Conservation (phyloP, 2,888 invertebrate species). For the Sphaerophoria taeniata region DNA sequence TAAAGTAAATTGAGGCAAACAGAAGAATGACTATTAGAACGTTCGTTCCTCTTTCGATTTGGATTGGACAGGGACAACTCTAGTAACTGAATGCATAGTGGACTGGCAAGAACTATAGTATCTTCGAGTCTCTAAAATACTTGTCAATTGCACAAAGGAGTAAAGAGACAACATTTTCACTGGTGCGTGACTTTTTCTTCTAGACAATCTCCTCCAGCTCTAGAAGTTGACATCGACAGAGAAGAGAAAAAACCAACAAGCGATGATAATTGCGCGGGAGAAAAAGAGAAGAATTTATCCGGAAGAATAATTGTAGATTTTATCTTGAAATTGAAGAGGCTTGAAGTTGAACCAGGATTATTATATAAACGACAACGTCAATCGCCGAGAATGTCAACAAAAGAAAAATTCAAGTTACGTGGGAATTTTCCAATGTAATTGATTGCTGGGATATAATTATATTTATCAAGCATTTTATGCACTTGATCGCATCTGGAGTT, state of each 20-base stretch:
- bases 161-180: slow-evolving; percentile 16
- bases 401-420: slow-evolving; percentile 42
- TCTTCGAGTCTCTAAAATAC: neutral
- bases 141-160: slow-evolving; percentile 13
- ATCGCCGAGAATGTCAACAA: slow-evolving; percentile 18
- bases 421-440: slow-evolving; percentile 63
- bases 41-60: slow-evolving; percentile 6
- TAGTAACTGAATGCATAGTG: slow-evolving; percentile 37
- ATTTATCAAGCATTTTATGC: slow-evolving; percentile 51
- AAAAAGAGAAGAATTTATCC: slow-evolving; percentile 32
- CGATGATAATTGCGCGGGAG: slow-evolving; percentile 32
- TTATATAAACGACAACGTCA: slow-evolving; percentile 10
- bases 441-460: slow-evolving; percentile 53
- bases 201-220: neutral
- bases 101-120: too few relatives aligned
- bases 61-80: neutral
- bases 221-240: neutral
- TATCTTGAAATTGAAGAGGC: slow-evolving; percentile 11
- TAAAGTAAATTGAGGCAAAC: slow-evolving; percentile 45
- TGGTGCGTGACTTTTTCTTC: slow-evolving; percentile 60
- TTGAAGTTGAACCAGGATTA: neutral
- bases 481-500: slow-evolving; percentile 31
- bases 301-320: slow-evolving; percentile 48
- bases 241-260: neutral
- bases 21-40: slow-evolving; percentile 48